Percentiles rank a stretch among this genome's conserved stretches.
Conservation (phyloP, 2,797 vertebrate species). For the Cirrhinus molitorella region DNA sequence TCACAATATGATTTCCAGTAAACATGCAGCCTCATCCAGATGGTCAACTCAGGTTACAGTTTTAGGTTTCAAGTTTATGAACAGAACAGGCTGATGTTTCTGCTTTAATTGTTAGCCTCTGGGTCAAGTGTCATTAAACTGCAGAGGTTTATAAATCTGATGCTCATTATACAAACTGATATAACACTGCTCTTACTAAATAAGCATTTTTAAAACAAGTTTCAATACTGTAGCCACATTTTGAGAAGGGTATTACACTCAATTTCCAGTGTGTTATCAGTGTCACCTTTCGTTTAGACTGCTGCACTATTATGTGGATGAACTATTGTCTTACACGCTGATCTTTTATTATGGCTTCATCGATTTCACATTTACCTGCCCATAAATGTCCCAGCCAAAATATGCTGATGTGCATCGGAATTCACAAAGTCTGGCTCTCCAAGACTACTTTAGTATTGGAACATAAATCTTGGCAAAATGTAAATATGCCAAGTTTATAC, state of each 20-base stretch:
- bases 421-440: background rate
- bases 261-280: background rate
- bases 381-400: slow-evolving; percentile 6
- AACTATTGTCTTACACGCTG: background rate
- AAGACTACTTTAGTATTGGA: background rate
- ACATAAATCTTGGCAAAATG: background rate
- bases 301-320: background rate
- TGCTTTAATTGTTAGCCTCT: background rate
- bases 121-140: slow-evolving; percentile 28
- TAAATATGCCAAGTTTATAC: background rate
- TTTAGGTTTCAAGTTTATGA: slow-evolving; percentile 12
- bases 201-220: background rate
- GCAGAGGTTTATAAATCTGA: slow-evolving; percentile 28
- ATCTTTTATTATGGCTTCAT: background rate
- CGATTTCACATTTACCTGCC: slow-evolving; percentile 22
- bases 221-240: background rate
- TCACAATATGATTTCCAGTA: background rate
- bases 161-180: slow-evolving; percentile 1
- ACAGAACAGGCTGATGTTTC: background rate
- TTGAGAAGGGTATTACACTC: background rate
- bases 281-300: background rate
- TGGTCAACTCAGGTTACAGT: background rate
- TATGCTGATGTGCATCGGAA: background rate
- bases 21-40: slow-evolving; percentile 28
- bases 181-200: background rate